Percentiles rank a stretch among this genome's conserved stretches.
Conservation (phyloP, 2,888 invertebrate species). For the Chrysomela aeneicollis region DNA sequence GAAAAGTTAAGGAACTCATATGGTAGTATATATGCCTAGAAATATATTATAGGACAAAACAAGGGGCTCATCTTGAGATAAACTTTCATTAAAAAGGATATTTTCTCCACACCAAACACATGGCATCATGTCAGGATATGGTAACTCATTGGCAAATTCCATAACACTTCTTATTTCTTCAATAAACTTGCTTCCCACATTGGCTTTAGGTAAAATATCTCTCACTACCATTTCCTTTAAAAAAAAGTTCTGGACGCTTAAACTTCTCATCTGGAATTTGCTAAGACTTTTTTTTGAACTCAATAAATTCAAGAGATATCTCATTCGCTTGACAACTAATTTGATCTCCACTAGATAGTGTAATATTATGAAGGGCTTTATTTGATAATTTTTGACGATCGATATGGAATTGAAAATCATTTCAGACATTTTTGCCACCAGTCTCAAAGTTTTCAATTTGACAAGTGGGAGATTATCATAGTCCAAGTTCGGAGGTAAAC, state of each 20-base stretch:
- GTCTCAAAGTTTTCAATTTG: slow-evolving; percentile 52
- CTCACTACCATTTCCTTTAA: slow-evolving; percentile 53
- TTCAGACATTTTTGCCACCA: slow-evolving; percentile 54
- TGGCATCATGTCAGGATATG: slow-evolving; percentile 50
- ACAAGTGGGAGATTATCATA: slow-evolving; percentile 50
- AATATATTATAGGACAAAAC: too few relatives aligned
- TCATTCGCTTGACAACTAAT: slow-evolving; percentile 49
- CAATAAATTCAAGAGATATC: slow-evolving; percentile 46
- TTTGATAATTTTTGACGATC: slow-evolving; percentile 46
- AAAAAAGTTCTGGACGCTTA: slow-evolving; percentile 53
- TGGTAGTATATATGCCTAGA: too few relatives aligned
- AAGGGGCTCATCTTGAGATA: too few relatives aligned
- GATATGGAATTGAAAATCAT: slow-evolving; percentile 49
- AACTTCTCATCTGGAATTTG: slow-evolving; percentile 52
- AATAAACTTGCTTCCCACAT: slow-evolving; percentile 51
- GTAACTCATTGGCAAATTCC: slow-evolving; percentile 50
- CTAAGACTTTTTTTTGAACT: slow-evolving; percentile 43
- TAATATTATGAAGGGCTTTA: slow-evolving; percentile 52
- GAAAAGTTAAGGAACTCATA: slow-evolving; percentile 23
- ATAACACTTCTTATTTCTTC: slow-evolving; percentile 51
- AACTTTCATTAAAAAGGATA: slow-evolving; percentile 56
- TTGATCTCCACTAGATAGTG: slow-evolving; percentile 54
- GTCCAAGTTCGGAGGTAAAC: slow-evolving; percentile 47
- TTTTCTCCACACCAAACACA: slow-evolving; percentile 57
- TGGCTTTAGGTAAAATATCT: slow-evolving; percentile 51